These are phyloP conservation scores for Agapornis roseicollis DNA, from an alignment of 2,113 vertebrate species.

Conservation along the genomic window DNA sequence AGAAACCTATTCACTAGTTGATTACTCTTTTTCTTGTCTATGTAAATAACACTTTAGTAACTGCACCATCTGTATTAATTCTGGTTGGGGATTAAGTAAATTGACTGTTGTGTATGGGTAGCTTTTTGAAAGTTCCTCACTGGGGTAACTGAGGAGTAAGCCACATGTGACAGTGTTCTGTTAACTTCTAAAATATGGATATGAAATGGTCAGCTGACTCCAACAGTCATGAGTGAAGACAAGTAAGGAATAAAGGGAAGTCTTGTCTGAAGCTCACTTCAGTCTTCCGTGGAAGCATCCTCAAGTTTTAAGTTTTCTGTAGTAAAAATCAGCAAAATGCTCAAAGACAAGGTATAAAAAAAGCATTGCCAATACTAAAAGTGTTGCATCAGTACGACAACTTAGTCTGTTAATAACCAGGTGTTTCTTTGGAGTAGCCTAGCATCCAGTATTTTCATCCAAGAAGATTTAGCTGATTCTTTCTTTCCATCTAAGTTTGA, in stretches of 20 bases:
- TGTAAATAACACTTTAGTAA: background rate
- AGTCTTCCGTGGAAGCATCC: background rate
- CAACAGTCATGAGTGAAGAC: background rate
- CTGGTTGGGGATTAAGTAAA: background rate
- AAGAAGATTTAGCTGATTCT: background rate
- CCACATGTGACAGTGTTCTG: accelerated
- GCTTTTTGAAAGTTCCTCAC: background rate
- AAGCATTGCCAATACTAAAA: background rate
- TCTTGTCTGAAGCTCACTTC: background rate
- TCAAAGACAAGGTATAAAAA: background rate
- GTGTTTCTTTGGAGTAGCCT: background rate
- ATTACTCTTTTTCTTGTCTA: background rate
- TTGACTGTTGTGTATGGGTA: background rate
- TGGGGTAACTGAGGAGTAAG: background rate
- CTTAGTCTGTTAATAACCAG: background rate
- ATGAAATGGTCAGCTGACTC: background rate
- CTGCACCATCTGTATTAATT: background rate
- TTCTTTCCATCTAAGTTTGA: background rate
- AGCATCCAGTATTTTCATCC: background rate
- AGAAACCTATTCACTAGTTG: background rate
- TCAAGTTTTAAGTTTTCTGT: background rate
- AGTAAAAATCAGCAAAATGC: background rate
- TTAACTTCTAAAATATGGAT: background rate
- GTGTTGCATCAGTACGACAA: background rate
- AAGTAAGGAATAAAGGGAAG: background rate